These are phyloP conservation scores for Kryptolebias ocellatus DNA, from an alignment of 2,797 vertebrate species.

Conservation along the genomic window DNA sequence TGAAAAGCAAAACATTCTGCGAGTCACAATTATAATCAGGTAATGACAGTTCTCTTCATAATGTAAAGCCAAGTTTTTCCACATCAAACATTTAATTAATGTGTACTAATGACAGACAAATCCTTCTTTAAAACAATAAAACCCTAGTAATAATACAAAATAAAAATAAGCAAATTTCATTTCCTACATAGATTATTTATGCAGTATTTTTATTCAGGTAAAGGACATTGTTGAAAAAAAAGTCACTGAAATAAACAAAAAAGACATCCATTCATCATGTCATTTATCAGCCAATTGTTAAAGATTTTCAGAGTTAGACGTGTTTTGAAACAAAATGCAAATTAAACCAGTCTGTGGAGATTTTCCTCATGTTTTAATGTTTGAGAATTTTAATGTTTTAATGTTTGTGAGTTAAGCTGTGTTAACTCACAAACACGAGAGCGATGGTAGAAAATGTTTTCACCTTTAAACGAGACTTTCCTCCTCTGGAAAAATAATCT, in stretches of 20 bases:
- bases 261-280: no score
- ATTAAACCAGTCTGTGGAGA: not conserved
- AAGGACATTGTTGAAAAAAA: not conserved
- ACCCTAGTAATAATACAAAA: no score
- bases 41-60: no score
- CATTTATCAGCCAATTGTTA: no score
- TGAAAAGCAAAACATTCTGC: constrained; percentile 21
- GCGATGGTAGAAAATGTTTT: constrained; percentile 1
- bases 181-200: no score
- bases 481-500: constrained; percentile 7
- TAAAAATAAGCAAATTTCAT: no score
- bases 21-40: not conserved
- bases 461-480: not conserved
- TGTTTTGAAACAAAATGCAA: no score
- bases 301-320: no score
- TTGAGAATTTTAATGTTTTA: constrained; percentile 1
- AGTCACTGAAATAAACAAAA: not conserved
- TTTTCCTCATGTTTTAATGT: not conserved
- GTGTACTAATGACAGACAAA: not conserved
- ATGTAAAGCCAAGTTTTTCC: no score
- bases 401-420: not conserved
- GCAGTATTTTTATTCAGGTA: not conserved
- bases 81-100: no score
- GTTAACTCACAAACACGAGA: constrained; percentile 8
- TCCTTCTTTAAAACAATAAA: no score